phyloP scores from a whole-genome alignment of 2,797 vertebrate species.

The Pseudomugil gertrudae region DNA sequence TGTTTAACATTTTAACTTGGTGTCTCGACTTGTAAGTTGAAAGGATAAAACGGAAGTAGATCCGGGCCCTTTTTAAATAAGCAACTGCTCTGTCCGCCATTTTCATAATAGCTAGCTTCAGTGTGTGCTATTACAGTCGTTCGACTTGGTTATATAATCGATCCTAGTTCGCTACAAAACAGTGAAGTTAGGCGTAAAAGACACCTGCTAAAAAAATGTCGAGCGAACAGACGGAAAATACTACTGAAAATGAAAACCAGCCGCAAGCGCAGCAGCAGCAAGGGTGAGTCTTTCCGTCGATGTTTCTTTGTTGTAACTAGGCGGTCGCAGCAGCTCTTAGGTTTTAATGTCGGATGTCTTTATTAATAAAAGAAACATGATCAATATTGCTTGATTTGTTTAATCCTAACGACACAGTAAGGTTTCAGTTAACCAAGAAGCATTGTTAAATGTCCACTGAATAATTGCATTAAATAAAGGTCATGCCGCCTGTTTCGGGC shows the following conservation, averaged over 20 bases:
- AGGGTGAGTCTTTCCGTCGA: conserved; percentile 69
- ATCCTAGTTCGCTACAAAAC: background rate
- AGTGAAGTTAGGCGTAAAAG: background rate
- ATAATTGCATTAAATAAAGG: background rate
- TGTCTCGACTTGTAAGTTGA: background rate
- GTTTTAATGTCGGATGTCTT: background rate
- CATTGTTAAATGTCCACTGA: background rate
- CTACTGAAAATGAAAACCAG: conserved; percentile 61
- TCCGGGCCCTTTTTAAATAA: conserved; percentile 4
- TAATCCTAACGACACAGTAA: background rate
- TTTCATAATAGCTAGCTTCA: conserved; percentile 21
- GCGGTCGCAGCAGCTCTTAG: background rate
- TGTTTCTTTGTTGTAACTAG: conserved; percentile 61
- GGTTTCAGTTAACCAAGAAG: background rate
- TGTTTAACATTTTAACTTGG: no score
- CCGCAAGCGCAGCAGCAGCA: conserved; percentile 39
- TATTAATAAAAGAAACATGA: background rate
- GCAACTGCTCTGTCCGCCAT: conserved; percentile 54
- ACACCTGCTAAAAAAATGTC: conserved; percentile 73
- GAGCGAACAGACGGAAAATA: conserved; percentile 70
- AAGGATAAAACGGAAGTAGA: conserved; percentile 27
- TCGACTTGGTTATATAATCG: background rate
- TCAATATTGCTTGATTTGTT: background rate
- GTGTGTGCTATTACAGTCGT: background rate
- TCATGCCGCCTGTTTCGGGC: background rate